Base-by-base conservation (phyloP, 2,113 vertebrate species). In the Lepidothrix coronata region DNA sequence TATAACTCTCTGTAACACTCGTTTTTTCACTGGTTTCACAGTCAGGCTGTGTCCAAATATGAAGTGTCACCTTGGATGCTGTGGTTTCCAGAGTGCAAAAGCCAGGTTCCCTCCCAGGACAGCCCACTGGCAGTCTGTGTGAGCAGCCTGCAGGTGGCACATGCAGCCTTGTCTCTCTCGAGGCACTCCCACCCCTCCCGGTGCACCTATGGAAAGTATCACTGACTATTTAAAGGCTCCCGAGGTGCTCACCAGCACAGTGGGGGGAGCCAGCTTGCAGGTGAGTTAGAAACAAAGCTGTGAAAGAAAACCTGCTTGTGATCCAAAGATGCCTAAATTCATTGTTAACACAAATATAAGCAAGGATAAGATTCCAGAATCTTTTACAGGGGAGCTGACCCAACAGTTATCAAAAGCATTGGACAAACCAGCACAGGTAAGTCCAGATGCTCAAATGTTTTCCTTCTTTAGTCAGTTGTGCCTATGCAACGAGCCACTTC, bases 341-440 rank as follows among this genome's bases (percentile, higher is more conserved):
- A n/a, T 80, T 77, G 46, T 92, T 86, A 92, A 80, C 44, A 89
- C 51, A 81, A 94, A 89, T 27, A 16, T 33, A 84, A 91, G 73
- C 35, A 91, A 74, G 68, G 55, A 59, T 62, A 51, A 87, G 62
- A 25, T 81, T 62, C 65, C 65, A 46, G 63, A 66, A 19, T 28
- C 37, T 54, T 92, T 93, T 18, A 39, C 3, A 9, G 68, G 17
- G 9, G 76, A 91, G 37, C 51, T 89, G 17, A 81, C 48, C 7
- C 80, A 94, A 55, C 41, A 87, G 8, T 76, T 84, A 41, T 17
- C 89, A 77, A 91, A 94, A 91, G 61, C 73, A 51, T 61, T 87
- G 76, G 80, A 61, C 43, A 95, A 95, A 70, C 76, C 84, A 84
- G 41, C 59, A 58, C 37, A 96, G 76, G 80, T 89, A 89, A 91